A percentile compares a stretch with the other conserved stretches of the same genome.
phyloP scores from a whole-genome alignment of 2,113 vertebrate species.

The Bombycilla garrulus region DNA sequence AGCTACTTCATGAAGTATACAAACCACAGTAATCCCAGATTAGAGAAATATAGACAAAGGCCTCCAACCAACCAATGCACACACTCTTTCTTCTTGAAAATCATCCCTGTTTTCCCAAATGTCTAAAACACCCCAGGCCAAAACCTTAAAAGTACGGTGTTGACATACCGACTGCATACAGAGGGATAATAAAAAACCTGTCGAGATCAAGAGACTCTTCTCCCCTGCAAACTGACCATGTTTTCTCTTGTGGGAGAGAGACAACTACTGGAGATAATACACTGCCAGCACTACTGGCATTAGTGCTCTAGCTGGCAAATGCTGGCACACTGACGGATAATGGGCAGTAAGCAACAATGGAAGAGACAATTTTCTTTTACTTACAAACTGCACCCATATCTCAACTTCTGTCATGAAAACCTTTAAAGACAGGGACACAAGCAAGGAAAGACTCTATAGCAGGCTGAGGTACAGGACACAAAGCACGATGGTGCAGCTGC shows the following conservation, averaged over 20 bases:
- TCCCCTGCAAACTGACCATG: background rate
- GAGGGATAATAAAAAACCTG: background rate
- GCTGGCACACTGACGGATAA: background rate
- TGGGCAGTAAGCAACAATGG: background rate
- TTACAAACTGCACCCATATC: background rate
- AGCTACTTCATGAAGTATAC: background rate
- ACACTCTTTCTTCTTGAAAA: background rate
- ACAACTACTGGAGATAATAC: background rate
- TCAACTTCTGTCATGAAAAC: background rate
- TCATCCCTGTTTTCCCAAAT: background rate
- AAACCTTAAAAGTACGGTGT: background rate
- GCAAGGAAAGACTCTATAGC: background rate
- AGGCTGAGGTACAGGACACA: accelerated
- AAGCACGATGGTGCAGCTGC: background rate
- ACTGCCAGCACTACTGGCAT: background rate
- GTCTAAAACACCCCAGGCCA: background rate
- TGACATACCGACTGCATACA: background rate
- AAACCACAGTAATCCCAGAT: background rate
- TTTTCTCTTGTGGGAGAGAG: background rate
- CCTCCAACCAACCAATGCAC: background rate
- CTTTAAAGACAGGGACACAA: background rate
- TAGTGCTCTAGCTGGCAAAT: background rate
- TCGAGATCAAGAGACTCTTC: background rate
- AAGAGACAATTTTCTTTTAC: background rate
- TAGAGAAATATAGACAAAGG: background rate